phyloP scores from a whole-genome alignment of 2,113 vertebrate species.

The Tringa solitaria region DNA sequence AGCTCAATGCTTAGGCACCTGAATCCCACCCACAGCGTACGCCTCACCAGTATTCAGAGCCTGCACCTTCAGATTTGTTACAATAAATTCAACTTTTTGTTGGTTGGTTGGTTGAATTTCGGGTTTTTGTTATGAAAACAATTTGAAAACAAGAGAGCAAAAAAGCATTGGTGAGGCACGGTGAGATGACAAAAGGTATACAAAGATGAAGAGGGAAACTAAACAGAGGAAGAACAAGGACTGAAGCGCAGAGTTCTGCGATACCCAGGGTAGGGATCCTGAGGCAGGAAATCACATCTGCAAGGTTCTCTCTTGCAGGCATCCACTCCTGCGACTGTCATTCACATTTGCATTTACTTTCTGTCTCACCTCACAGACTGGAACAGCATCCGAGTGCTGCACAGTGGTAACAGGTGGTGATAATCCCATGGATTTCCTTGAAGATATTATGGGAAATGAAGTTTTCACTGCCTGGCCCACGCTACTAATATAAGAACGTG shows the following conservation, averaged over 20 bases:
- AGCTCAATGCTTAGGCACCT: not conserved
- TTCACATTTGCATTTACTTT: not conserved
- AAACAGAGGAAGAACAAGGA: not conserved
- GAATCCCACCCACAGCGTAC: not conserved
- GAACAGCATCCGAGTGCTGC: not conserved
- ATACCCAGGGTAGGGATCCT: not conserved
- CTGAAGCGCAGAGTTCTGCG: not conserved
- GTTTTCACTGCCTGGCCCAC: conserved; percentile 32
- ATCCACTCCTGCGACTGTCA: not conserved
- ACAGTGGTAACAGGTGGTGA: conserved; percentile 27
- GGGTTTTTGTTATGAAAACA: not conserved
- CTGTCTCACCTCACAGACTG: not conserved
- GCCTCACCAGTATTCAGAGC: not conserved
- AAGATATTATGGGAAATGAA: conserved; percentile 55
- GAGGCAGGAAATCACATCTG: not conserved
- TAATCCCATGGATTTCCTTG: conserved; percentile 50
- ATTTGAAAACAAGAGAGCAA: not conserved
- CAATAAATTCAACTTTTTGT: not conserved
- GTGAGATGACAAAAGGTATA: not conserved
- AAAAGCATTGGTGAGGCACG: not conserved
- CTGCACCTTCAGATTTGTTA: rapidly evolving
- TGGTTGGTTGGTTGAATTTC: not conserved
- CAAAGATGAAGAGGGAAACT: not conserved
- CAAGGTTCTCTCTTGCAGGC: not conserved
- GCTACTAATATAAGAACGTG: not conserved